Evolutionary conservation across 2,113 vertebrate genomes (phyloP), one percentile per base, ranked within the genome.

Genomic region (Mormyrus iriodes): DNA sequence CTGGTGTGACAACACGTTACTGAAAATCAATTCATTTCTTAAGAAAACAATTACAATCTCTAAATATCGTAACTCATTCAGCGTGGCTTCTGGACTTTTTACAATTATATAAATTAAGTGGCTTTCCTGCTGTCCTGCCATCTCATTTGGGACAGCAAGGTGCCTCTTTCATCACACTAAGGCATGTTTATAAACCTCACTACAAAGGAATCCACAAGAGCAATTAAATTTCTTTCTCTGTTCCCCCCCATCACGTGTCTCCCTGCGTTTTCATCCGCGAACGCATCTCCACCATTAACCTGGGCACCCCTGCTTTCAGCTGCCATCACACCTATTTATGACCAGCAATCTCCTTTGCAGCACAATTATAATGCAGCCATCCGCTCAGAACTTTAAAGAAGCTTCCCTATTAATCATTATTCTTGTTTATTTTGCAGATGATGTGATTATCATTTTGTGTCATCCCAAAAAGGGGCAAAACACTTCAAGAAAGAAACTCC

Each of bases 201-300:
- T 48, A 86, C 53, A 69, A 89, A 86, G 87, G 27, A 89, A 48
- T 49, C 84, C 61, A 51, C 13, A 86, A 79, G 82, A 90, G 86
- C 90, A 92, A 91, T 91, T 58, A 91, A 86, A 44, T 44, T 51
- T 88, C 92, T 88, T 92, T 96, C 95, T 94, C 91, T 86, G 0
- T 90, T 89, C 93, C 94, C 93, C 92, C 92, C 93, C 91, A 91
- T 93, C 91, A 93, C 90, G 93, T 88, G 93, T 95, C 94, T 93
- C 94, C 92, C 92, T 86, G 91, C 91, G 82, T 94, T 94, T 95
- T 92, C 92, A 93, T 94, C 88, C 88, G 91, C 94, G 93, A 92
- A 93, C 91, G 91, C 89, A 85, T 93, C 92, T 86, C 90, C 61
- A 91, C 94, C 94, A 95, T 97, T 97, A 96, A 95, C 95, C 95